Percentiles rank a stretch among this genome's conserved stretches.
Evolutionary conservation across 2,113 vertebrate genomes (phyloP).

Genomic region (Oncorhynchus nerka): DNA sequence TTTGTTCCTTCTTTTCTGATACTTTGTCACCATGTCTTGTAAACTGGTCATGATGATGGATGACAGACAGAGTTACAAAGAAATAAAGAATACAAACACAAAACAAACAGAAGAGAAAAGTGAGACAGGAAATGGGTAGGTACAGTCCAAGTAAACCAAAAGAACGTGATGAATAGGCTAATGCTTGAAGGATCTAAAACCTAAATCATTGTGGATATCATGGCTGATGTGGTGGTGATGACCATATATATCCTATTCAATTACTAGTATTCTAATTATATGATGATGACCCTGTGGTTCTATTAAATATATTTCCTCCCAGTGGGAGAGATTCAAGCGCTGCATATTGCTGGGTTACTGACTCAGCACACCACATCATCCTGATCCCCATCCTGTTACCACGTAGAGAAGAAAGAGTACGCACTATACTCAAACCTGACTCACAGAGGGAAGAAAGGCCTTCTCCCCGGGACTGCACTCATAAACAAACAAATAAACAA

Average conservation of each 20-base stretch:
- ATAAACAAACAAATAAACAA: constrained; percentile 12
- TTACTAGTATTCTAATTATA: not conserved
- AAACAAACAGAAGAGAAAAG: constrained; percentile 25
- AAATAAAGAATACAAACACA: constrained; percentile 23
- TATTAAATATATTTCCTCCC: constrained; percentile 12
- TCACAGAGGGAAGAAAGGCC: constrained; percentile 6
- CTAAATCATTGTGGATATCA: not conserved
- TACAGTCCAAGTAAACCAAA: constrained; percentile 12
- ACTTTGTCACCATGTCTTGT: constrained; percentile 99
- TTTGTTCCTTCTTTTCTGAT: constrained; percentile 97
- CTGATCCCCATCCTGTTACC: constrained; percentile 1
- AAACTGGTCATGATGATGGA: constrained; percentile 80
- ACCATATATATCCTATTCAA: no score
- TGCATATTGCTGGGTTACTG: not conserved
- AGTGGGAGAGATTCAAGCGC: not conserved
- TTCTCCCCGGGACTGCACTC: not conserved
- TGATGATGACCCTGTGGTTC: not conserved
- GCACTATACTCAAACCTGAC: not conserved
- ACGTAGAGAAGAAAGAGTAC: constrained; percentile 7
- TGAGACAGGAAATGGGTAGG: not conserved
- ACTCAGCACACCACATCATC: not conserved
- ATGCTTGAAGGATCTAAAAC: not conserved
- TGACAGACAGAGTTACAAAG: constrained; percentile 29
- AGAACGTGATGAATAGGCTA: constrained; percentile 23
- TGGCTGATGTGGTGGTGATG: not conserved